phyloP scores from a whole-genome alignment of 2,113 vertebrate species.

The Stercorarius parasiticus region DNA sequence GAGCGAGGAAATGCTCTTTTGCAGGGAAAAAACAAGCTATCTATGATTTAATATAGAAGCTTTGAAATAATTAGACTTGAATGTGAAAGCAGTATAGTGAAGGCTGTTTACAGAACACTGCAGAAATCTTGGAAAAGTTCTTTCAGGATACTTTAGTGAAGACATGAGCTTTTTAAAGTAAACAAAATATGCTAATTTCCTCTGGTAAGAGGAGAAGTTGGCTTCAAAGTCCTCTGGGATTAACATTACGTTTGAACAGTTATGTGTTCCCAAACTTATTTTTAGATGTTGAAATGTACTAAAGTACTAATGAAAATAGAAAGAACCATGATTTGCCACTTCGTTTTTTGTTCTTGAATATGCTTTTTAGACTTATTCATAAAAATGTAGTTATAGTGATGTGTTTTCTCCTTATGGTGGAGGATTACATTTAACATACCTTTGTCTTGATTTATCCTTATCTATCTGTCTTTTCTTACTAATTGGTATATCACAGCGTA shows the following conservation, averaged over 20 bases:
- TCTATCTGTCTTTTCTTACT: neutral
- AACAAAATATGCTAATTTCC: neutral
- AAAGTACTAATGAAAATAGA: neutral
- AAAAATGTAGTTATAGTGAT: neutral
- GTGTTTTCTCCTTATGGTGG: neutral
- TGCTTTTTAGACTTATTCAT: neutral
- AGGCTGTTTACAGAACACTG: fast-evolving
- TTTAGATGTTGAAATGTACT: neutral
- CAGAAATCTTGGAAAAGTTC: neutral
- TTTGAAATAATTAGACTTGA: neutral
- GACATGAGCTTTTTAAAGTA: neutral
- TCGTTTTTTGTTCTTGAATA: neutral
- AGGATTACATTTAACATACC: neutral
- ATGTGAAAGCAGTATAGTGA: neutral
- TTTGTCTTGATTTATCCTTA: neutral
- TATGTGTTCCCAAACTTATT: neutral
- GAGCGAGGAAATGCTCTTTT: neutral
- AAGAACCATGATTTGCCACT: neutral
- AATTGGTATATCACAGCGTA: neutral
- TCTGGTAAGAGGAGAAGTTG: neutral
- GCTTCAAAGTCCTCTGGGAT: neutral
- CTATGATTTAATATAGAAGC: neutral
- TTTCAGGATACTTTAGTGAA: neutral
- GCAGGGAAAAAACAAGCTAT: neutral
- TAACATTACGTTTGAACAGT: neutral